These are phyloP conservation scores for Apomyelois bistriatella DNA, from an alignment of 2,888 invertebrate genomes.

Conservation along the genomic window DNA sequence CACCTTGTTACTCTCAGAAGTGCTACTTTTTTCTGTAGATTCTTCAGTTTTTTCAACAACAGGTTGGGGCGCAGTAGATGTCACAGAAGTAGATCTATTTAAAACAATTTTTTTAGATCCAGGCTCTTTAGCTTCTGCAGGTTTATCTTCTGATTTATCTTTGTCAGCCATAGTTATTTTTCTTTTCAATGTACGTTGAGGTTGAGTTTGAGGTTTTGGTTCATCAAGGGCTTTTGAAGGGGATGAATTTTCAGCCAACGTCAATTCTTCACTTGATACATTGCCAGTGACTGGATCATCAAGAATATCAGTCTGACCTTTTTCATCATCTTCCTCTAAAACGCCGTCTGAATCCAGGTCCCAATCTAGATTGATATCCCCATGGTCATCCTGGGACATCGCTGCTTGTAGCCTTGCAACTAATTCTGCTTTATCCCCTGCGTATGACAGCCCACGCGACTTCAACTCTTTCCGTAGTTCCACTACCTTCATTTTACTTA, in stretches of 20 bases:
- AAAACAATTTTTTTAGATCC: conserved; percentile 82
- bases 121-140: conserved; percentile 55
- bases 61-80: conserved; percentile 15
- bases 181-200: conserved; percentile 52
- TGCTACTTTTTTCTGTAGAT: conserved; percentile 30
- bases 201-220: conserved; percentile 49
- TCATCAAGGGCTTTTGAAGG: conserved; percentile 38
- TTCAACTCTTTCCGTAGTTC: conserved; percentile 92
- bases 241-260: conserved; percentile 46
- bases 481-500: conserved; percentile 84
- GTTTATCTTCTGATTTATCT: conserved; percentile 37
- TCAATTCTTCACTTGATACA: conserved; percentile 57
- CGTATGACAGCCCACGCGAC: conserved; percentile 84
- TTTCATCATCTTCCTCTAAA: conserved; percentile 78
- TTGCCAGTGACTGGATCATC: conserved; percentile 61
- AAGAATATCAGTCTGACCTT: conserved; percentile 63
- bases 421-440: conserved; percentile 91
- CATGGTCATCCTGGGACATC: conserved; percentile 66
- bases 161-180: conserved; percentile 50
- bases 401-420: conserved; percentile 85
- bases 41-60: conserved; percentile 34
- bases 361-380: conserved; percentile 63
- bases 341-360: conserved; percentile 77
- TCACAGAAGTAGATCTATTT: conserved; percentile 72
- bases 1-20: conserved; percentile 47